A percentile compares a stretch with the other conserved stretches of the same genome.
phyloP scores from a whole-genome alignment of 2,113 vertebrate species.

The Pao palembangensis region DNA sequence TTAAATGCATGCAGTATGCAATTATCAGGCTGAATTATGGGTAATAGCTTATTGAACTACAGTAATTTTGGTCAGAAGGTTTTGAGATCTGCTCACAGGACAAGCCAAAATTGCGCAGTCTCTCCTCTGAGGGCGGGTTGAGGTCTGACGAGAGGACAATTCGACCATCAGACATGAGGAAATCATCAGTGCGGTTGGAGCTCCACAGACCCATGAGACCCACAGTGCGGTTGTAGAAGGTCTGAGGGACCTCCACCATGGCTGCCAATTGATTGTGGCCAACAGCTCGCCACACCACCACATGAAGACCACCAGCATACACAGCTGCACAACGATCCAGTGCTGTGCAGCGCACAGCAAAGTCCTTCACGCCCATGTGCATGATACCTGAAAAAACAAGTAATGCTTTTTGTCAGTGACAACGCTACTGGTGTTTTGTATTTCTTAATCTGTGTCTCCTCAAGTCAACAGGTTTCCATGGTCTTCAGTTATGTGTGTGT shows the following conservation, averaged over 20 bases:
- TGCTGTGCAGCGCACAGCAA: constrained; percentile 70
- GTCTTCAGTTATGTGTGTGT: not conserved
- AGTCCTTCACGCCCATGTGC: constrained; percentile 47
- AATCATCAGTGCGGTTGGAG: constrained; percentile 69
- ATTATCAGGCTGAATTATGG: no score
- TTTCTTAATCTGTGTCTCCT: not conserved
- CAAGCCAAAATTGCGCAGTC: constrained; percentile 70
- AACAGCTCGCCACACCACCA: constrained; percentile 57
- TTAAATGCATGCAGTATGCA: no score
- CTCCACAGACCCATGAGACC: constrained; percentile 80
- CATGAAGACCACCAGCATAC: constrained; percentile 72
- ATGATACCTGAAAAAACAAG: constrained; percentile 60
- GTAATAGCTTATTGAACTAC: no score
- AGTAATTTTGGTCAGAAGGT: no score
- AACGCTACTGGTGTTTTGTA: not conserved
- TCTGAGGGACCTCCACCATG: constrained; percentile 74
- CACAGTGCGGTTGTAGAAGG: constrained; percentile 75
- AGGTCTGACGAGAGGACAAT: constrained; percentile 37
- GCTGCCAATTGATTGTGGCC: constrained; percentile 56
- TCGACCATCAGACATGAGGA: constrained; percentile 74
- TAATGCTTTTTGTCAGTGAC: no score
- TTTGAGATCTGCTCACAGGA: constrained; percentile 74
- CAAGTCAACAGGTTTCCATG: not conserved
- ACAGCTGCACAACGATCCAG: constrained; percentile 60
- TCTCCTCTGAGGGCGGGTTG: constrained; percentile 63